A percentile compares a stretch with the other conserved stretches of the same genome.
phyloP scores from a whole-genome alignment of 2,888 invertebrate species.

The Prenolepis imparis region DNA sequence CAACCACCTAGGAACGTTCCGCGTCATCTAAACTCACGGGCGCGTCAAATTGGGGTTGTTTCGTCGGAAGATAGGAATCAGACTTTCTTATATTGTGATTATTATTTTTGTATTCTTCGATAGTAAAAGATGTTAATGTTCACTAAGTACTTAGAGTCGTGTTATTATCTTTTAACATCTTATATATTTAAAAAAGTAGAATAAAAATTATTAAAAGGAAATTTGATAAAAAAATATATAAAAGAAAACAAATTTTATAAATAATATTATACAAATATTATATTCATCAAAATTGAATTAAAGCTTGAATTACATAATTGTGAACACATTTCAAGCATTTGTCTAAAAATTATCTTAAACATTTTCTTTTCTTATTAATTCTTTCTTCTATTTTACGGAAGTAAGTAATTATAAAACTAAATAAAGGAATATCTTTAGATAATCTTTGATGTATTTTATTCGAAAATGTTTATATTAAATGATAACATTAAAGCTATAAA shows the following conservation, averaged over 20 bases:
- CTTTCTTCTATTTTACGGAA: not conserved
- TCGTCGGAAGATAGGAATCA: conserved; percentile 12
- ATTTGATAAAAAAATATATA: not conserved
- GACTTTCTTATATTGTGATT: conserved; percentile 17
- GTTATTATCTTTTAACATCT: not conserved
- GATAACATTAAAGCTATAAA: not conserved
- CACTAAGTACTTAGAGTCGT: not conserved
- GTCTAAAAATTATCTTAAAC: not conserved
- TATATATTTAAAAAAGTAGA: not conserved
- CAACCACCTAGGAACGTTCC: conserved; percentile 65
- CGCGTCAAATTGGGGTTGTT: conserved; percentile 50
- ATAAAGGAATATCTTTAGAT: not conserved
- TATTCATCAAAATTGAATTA: not conserved
- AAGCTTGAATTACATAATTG: not conserved
- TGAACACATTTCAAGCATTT: not conserved
- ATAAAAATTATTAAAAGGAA: not conserved
- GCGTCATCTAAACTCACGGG: conserved; percentile 56
- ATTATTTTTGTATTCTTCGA: conserved; percentile 1
- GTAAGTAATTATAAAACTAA: too few relatives aligned
- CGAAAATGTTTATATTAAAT: not conserved
- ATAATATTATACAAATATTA: not conserved
- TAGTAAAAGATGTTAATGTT: not conserved
- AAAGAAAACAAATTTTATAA: not conserved
- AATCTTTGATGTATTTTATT: not conserved
- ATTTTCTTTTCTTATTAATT: not conserved